Evolutionary conservation across 2,113 vertebrate genomes (phyloP).

Genomic region (Steatornis caripensis): DNA sequence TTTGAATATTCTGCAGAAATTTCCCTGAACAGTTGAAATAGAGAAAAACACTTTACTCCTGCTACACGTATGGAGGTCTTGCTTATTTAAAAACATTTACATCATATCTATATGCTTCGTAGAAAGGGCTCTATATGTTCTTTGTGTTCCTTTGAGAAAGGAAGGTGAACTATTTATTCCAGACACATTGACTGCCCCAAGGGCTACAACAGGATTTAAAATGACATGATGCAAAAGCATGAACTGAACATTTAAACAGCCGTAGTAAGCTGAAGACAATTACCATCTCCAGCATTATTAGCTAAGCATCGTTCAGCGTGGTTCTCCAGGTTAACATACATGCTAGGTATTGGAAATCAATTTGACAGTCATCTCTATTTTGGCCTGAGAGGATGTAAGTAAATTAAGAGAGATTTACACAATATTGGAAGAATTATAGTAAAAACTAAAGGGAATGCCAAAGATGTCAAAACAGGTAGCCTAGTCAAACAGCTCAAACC

Average conservation of each 20-base stretch:
- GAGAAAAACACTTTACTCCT: not conserved
- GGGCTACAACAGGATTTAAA: not conserved
- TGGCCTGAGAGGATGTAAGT: not conserved
- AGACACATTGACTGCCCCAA: not conserved
- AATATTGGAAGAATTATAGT: not conserved
- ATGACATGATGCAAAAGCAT: not conserved
- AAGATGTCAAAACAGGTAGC: slow-evolving; percentile 15
- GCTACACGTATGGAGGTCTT: not conserved
- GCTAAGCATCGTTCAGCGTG: not conserved
- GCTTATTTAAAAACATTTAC: not conserved
- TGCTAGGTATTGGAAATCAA: not conserved
- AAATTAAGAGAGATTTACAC: not conserved
- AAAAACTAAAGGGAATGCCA: not conserved
- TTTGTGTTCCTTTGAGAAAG: not conserved
- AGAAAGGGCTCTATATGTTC: not conserved
- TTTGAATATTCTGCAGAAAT: not conserved
- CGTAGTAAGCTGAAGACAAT: not conserved
- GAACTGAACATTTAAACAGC: not conserved
- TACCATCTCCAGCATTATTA: not conserved
- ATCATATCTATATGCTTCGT: not conserved
- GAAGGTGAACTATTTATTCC: not conserved
- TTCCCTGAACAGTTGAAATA: not conserved
- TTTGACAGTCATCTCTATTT: not conserved
- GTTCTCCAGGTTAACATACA: not conserved
- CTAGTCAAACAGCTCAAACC: slow-evolving; percentile 9